These are phyloP conservation scores for Gonioctena quinquepunctata DNA, from an alignment of 1,140 invertebrate genomes.

Conservation along the genomic window DNA sequence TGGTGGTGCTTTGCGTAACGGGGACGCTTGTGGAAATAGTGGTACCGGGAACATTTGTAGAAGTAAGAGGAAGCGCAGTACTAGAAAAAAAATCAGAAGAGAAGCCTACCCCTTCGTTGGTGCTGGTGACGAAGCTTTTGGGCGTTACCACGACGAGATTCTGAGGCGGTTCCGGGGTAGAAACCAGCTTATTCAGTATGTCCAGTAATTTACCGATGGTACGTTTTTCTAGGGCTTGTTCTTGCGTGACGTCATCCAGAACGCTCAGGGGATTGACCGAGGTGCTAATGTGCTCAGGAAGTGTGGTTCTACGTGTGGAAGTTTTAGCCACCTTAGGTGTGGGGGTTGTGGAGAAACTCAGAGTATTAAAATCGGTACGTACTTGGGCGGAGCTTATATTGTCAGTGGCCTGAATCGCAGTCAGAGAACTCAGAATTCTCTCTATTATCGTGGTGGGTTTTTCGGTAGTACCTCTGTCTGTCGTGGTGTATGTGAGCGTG, in stretches of 20 bases:
- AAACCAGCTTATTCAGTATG: conserved; percentile 41
- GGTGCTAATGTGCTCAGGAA: conserved; percentile 41
- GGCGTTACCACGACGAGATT: conserved; percentile 44
- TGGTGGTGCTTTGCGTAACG: background rate
- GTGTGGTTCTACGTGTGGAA: conserved; percentile 34
- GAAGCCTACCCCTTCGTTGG: background rate
- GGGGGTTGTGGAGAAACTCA: conserved; percentile 37
- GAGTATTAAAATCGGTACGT: conserved; percentile 46
- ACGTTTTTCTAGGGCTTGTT: conserved; percentile 44
- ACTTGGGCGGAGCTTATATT: conserved; percentile 37
- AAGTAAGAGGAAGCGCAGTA: background rate
- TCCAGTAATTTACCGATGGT: conserved; percentile 45
- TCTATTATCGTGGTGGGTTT: conserved; percentile 55
- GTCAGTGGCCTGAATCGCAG: conserved; percentile 48
- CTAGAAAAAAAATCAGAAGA: background rate
- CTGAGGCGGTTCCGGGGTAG: conserved; percentile 29
- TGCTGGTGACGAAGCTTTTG: conserved; percentile 32
- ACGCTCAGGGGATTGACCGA: conserved; percentile 39
- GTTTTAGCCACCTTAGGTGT: conserved; percentile 39
- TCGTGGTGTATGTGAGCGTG: background rate
- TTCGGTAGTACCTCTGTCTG: conserved; percentile 42
- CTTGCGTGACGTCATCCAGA: conserved; percentile 39
- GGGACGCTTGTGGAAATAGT: conserved; percentile 7
- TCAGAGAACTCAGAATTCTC: conserved; percentile 51
- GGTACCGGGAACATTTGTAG: background rate